A percentile compares a stretch with the other conserved stretches of the same genome.
phyloP scores from a whole-genome alignment of 2,888 invertebrate genomes.

The Lypha dubia region DNA sequence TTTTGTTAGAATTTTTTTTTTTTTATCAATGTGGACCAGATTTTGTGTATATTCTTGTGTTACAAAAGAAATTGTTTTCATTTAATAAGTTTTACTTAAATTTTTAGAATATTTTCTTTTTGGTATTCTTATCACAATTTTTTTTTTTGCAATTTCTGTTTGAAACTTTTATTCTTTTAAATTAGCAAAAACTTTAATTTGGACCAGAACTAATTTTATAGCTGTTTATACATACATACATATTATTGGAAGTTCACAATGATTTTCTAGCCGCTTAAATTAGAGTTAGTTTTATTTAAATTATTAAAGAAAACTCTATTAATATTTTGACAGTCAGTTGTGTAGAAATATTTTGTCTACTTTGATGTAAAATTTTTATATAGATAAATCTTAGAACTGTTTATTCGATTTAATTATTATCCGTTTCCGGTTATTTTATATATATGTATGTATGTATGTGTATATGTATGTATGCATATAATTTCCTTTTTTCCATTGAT shows the following conservation, averaged over 20 bases:
- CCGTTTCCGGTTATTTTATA: too few relatives aligned
- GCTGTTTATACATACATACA: background rate
- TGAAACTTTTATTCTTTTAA: background rate
- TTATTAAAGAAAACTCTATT: background rate
- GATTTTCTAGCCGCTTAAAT: background rate
- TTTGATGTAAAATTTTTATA: too few relatives aligned
- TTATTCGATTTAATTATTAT: too few relatives aligned
- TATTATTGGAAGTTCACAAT: background rate
- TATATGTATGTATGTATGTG: too few relatives aligned
- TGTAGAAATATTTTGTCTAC: too few relatives aligned
- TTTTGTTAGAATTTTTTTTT: background rate
- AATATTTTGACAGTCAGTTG: conserved; percentile 20
- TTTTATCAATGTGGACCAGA: conserved; percentile 19
- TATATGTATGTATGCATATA: too few relatives aligned
- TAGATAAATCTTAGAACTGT: too few relatives aligned
- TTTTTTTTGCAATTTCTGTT: background rate
- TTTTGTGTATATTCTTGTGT: conserved; percentile 19
- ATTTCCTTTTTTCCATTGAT: too few relatives aligned
- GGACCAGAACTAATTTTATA: conserved; percentile 20
- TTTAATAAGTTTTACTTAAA: conserved; percentile 16
- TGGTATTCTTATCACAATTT: background rate
- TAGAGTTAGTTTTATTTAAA: background rate
- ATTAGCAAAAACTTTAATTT: conserved; percentile 36
- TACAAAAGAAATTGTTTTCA: background rate
- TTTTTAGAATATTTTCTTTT: background rate